These are phyloP conservation scores for Trichogramma dendrolimi DNA, from an alignment of 2,888 invertebrate genomes.

Conservation along the genomic window DNA sequence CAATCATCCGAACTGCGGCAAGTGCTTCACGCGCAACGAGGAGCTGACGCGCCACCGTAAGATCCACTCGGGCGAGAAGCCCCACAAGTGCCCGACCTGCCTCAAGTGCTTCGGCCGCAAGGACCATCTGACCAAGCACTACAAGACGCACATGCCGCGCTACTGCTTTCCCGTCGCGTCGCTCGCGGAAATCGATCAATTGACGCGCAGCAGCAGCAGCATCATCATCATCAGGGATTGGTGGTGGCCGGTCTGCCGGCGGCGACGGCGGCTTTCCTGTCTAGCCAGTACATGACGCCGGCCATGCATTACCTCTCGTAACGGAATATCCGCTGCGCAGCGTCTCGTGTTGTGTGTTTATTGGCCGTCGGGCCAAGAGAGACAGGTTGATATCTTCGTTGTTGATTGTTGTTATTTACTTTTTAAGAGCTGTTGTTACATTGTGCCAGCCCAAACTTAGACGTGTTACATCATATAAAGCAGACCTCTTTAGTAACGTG, in stretches of 20 bases:
- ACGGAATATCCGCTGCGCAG: not conserved
- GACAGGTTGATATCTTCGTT: no score
- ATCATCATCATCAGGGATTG: not conserved
- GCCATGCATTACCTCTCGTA: not conserved
- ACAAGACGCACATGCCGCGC: constrained; percentile 66
- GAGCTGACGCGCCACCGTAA: constrained; percentile 87
- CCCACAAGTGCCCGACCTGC: constrained; percentile 82
- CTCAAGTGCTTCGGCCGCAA: constrained; percentile 90
- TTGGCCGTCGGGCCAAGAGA: no score
- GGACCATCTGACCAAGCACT: constrained; percentile 92
- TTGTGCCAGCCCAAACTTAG: no score
- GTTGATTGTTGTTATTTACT: no score
- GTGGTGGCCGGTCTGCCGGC: not conserved
- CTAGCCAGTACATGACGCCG: not conserved
- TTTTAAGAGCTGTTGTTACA: no score
- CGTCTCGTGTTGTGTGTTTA: no score
- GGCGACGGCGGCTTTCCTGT: not conserved
- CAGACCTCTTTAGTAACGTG: no score
- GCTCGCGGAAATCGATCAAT: no score
- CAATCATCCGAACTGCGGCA: constrained; percentile 78
- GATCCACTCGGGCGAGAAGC: constrained; percentile 81
- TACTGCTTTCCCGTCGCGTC: constrained; percentile 33
- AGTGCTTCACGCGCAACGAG: constrained; percentile 87
- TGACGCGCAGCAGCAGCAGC: not conserved
- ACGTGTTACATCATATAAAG: no score